Base-by-base conservation (phyloP, 2,888 invertebrate genomes). In the Rhabditoides inermis region DNA sequence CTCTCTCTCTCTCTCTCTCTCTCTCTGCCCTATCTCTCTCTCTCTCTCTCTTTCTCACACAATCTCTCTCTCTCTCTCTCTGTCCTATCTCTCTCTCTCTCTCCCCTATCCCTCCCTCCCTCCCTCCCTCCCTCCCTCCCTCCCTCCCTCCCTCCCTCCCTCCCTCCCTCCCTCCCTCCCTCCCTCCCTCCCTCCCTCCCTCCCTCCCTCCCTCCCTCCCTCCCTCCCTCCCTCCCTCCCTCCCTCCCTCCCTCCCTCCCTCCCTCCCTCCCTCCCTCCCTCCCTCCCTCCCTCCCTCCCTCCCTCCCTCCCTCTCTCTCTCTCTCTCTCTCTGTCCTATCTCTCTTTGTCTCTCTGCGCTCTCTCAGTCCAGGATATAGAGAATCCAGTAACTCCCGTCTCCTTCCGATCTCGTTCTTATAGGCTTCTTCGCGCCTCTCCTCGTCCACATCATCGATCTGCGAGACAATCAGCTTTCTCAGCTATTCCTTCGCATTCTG, bases 331-430 rank as follows among this genome's bases (percentile, higher is more conserved):
- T 51, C 45, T 39, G 32, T n/a, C 15, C 45, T 45, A 25, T 46
- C 46, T 15, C n/a, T 25, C 7, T 18, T 3, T 25, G 32, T 32
- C 32, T 35, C 37, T 49, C 53, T 53, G 45, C 45, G 49, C 45
- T 53, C 35, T 53, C 49, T 53, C 49, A 49, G 49, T 53, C 49
- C 49, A 49, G 49, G 41, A 35, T 49, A 41, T 53, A 49, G 49
- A 36, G 42, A 41, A 39, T 25, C 49, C 42, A 44, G 20, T 45
- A 36, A 22, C 20, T 32, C 39, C 28, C 44, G 45, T 53, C 49
- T 45, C 46, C 49, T 45, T 45, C 40, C 27, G 41, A 41, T 52
- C 42, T 47, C 44, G n/a, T n/a, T n/a, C n/a, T n/a, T n/a, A n/a
- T n/a, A n/a, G n/a, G n/a, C n/a, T n/a, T n/a, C n/a, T n/a, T n/a